Base-by-base conservation (phyloP, 2,888 invertebrate species). In the Aproaerema taeniolella region DNA sequence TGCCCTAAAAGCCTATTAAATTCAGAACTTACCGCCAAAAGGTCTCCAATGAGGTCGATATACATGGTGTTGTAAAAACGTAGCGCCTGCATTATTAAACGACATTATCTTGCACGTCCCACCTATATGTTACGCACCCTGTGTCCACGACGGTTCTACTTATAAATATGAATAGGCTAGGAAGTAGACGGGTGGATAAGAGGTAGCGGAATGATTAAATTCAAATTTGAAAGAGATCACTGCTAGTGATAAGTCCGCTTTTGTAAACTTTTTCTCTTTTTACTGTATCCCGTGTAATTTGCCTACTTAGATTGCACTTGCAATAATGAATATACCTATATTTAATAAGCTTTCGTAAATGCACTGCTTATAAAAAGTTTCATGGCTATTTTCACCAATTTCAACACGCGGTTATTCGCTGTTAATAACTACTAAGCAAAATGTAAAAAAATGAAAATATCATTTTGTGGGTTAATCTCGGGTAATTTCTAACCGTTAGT, bases 21-120 rank as follows among this genome's bases (percentile, higher is more conserved):
- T n/a, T n/a, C n/a, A n/a, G n/a, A n/a, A n/a, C n/a, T n/a, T n/a
- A n/a, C n/a, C n/a, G n/a, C n/a, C n/a, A n/a, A n/a, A n/a, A n/a
- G n/a, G n/a, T n/a, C n/a, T n/a, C n/a, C n/a, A n/a, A n/a, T n/a
- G n/a, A n/a, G n/a, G n/a, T n/a, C n/a, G n/a, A n/a, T n/a, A 20
- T 5, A 14, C 31, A 15, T 25, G 29, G 13, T 15, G 26, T 6
- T 11, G 28, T n/a, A 35, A 35, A 35, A 35, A 35, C 28, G 35
- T 14, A 10, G 11, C 16, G 15, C 12, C 28, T 28, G 12, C 34
- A 34, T 25, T 34, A 34, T 25, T 34, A 24, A 25, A 14, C 31
- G 31, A 10, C 33, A 38, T 43, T 40, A 40, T 40, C 43, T 28
- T 14, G 38, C 46, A 46, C 46, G 46, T 46, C 4, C 31, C 20